Conservation (phyloP, 2,888 invertebrate species). For the Dynastes grantii region DNA sequence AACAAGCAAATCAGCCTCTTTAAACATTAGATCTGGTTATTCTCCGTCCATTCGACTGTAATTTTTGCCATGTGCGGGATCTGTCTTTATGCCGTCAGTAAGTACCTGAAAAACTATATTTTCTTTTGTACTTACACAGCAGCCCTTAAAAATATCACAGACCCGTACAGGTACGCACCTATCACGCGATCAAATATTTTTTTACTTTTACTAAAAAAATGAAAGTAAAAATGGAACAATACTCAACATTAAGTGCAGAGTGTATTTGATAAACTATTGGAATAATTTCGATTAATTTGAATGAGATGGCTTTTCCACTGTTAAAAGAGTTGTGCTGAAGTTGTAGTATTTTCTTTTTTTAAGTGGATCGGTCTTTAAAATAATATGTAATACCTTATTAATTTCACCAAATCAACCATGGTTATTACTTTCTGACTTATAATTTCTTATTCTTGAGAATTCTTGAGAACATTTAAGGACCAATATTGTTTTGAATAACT, state of each 20-base stretch:
- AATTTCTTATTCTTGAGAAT: too few relatives aligned
- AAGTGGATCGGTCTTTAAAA: too few relatives aligned
- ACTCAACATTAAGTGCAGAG: conserved; percentile 26
- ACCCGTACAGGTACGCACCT: conserved; percentile 17
- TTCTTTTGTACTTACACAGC: conserved; percentile 18
- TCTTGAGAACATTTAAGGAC: neutral
- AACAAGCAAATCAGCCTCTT: neutral
- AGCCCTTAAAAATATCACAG: neutral
- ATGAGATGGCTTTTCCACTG: neutral
- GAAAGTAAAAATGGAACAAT: neutral
- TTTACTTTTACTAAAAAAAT: conserved; percentile 12
- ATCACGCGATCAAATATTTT: conserved; percentile 24
- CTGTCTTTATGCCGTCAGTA: conserved; percentile 13
- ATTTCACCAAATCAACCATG: too few relatives aligned
- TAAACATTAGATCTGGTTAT: conserved; percentile 28
- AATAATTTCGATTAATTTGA: neutral
- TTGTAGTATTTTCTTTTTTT: too few relatives aligned
- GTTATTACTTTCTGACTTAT: too few relatives aligned
- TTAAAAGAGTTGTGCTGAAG: neutral
- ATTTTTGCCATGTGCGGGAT: conserved; percentile 24
- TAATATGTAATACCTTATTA: too few relatives aligned
- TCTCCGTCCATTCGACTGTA: conserved; percentile 32
- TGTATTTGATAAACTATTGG: neutral
- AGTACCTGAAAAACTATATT: conserved; percentile 20
- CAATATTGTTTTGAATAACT: too few relatives aligned